phyloP scores from a whole-genome alignment of 2,888 invertebrate species.

The Athalia rosae region DNA sequence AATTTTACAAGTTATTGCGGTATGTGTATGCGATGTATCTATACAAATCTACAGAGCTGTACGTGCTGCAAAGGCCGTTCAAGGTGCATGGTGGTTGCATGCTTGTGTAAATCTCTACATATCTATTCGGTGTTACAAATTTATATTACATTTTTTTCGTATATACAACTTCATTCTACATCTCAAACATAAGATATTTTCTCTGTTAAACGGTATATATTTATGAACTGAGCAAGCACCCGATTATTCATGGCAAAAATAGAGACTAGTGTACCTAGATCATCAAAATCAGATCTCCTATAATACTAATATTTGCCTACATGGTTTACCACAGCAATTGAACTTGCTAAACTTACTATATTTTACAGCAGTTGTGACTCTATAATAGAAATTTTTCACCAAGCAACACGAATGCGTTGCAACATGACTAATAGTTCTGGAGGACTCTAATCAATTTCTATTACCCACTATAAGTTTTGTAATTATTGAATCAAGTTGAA shows the following conservation, averaged over 20 bases:
- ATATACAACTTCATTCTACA: slow-evolving; percentile 19
- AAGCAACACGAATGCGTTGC: neutral
- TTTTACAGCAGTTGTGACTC: neutral
- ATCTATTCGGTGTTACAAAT: slow-evolving; percentile 8
- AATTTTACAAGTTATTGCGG: slow-evolving; percentile 22
- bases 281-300: slow-evolving; percentile 15
- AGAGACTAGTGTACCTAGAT: slow-evolving; percentile 14
- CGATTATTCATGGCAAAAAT: neutral
- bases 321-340: neutral
- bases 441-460: slow-evolving; percentile 7
- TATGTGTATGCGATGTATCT: slow-evolving; percentile 19
- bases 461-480: neutral
- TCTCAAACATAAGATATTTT: neutral
- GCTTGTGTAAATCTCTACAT: slow-evolving; percentile 1
- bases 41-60: slow-evolving; percentile 21
- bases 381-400: neutral
- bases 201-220: neutral
- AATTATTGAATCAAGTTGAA: too few species aligned
- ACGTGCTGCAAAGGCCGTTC: neutral
- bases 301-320: neutral
- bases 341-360: neutral
- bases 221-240: neutral
- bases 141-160: slow-evolving; percentile 26
- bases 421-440: neutral
- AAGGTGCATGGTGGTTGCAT: neutral